Percentiles rank a stretch among this genome's conserved stretches.
Evolutionary conservation across 2,797 vertebrate species (phyloP).

Genomic region (Knipowitschia caucasica): DNA sequence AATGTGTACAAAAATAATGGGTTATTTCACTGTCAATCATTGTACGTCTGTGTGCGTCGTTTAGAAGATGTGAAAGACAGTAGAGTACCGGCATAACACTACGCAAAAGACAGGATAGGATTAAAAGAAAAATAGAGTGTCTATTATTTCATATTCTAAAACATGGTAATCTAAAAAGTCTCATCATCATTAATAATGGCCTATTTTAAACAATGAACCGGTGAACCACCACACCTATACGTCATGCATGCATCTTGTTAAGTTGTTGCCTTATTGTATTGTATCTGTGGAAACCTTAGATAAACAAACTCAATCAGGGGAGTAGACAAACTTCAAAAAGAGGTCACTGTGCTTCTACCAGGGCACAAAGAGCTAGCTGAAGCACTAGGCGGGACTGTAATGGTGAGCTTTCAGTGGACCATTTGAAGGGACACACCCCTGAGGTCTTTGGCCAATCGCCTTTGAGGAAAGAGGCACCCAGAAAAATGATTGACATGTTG

Average conservation of each 20-base stretch:
- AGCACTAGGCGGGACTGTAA: constrained; percentile 24
- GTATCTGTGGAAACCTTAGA: neutral
- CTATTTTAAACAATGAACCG: constrained; percentile 57
- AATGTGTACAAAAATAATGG: no score
- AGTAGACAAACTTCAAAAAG: constrained; percentile 20
- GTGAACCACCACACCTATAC: neutral
- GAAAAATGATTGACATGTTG: constrained; percentile 54
- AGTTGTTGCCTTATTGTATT: neutral
- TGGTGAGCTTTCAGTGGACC: constrained; percentile 26
- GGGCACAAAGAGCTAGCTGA: constrained; percentile 22
- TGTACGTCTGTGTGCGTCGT: no score
- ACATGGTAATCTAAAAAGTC: no score
- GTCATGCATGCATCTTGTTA: neutral
- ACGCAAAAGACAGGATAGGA: no score
- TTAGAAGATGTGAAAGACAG: no score
- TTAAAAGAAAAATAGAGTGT: no score
- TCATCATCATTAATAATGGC: no score
- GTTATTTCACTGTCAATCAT: no score
- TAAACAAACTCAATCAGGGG: constrained; percentile 4
- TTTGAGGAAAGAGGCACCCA: constrained; percentile 41
- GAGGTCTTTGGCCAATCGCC: constrained; percentile 37
- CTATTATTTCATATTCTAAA: no score
- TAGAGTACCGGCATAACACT: no score
- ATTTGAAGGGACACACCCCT: constrained; percentile 36
- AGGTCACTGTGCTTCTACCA: constrained; percentile 31